Percentiles rank a stretch among this genome's conserved stretches.
phyloP scores from a whole-genome alignment of 2,888 invertebrate genomes.

The Stenurella melanura region DNA sequence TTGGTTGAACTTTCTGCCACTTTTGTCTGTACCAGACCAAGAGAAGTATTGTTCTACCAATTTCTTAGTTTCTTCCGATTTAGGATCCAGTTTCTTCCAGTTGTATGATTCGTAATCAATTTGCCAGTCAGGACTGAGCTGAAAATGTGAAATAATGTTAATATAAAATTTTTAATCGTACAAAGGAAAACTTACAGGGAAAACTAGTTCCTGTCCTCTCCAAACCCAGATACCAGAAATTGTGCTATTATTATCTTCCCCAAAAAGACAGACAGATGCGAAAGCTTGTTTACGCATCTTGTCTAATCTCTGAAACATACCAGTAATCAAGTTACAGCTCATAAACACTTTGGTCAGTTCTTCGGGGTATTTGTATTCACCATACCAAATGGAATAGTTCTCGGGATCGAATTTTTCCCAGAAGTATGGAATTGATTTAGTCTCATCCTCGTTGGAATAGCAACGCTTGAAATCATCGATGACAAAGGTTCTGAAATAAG shows the following conservation, averaged over 20 bases:
- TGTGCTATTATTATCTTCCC: conserved; percentile 91
- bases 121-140: conserved; percentile 94
- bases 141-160: conserved; percentile 62
- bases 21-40: conserved; percentile 90
- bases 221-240: conserved; percentile 99
- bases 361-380: conserved; percentile 96
- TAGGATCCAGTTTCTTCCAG: conserved; percentile 95
- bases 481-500: conserved; percentile 83
- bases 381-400: conserved; percentile 97
- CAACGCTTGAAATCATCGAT: conserved; percentile 98
- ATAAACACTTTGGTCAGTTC: conserved; percentile 88
- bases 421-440: conserved; percentile 96
- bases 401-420: conserved; percentile 98
- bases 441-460: conserved; percentile 97
- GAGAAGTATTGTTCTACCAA: conserved; percentile 92
- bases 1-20: conserved; percentile 96
- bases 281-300: conserved; percentile 98
- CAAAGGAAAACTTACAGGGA: conserved; percentile 77
- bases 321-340: conserved; percentile 98
- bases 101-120: conserved; percentile 97
- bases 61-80: conserved; percentile 86
- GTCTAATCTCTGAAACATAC: conserved; percentile 98
- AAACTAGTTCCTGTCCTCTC: conserved; percentile 96
- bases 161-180: background rate
- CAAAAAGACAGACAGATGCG: conserved; percentile 95